phyloP scores from a whole-genome alignment of 2,113 vertebrate species.

The Emberiza fucata region DNA sequence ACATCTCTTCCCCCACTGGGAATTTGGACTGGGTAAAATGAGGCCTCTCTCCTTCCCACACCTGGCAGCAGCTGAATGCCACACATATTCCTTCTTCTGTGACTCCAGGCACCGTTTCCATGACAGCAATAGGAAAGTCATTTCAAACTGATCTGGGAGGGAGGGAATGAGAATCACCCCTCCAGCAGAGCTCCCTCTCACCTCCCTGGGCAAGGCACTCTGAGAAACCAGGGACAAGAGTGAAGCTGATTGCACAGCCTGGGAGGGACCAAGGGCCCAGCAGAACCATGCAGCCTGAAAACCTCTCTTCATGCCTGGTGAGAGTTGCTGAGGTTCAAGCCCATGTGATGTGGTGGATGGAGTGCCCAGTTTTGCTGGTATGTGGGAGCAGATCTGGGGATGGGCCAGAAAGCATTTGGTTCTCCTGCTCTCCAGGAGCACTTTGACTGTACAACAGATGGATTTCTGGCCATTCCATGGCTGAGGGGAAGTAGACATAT shows the following conservation, averaged over 20 bases:
- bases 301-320: accelerated
- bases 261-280: accelerated
- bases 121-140: background rate
- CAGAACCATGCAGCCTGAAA: background rate
- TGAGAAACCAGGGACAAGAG: background rate
- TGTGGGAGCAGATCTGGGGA: accelerated
- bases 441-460: accelerated
- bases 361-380: background rate
- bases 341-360: accelerated
- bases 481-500: background rate
- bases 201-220: background rate
- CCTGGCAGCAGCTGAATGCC: background rate
- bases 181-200: background rate
- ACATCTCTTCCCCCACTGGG: background rate
- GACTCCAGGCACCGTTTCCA: background rate
- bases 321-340: background rate
- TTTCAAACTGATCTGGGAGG: background rate
- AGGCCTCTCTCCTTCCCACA: background rate
- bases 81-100: background rate
- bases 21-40: background rate
- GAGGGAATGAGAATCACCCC: background rate
- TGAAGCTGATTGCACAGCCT: accelerated
- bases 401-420: accelerated
- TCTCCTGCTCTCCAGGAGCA: background rate
- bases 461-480: background rate